These are phyloP conservation scores for Sorex araneus DNA, from an alignment of 2,113 vertebrate species.

Conservation along the genomic window DNA sequence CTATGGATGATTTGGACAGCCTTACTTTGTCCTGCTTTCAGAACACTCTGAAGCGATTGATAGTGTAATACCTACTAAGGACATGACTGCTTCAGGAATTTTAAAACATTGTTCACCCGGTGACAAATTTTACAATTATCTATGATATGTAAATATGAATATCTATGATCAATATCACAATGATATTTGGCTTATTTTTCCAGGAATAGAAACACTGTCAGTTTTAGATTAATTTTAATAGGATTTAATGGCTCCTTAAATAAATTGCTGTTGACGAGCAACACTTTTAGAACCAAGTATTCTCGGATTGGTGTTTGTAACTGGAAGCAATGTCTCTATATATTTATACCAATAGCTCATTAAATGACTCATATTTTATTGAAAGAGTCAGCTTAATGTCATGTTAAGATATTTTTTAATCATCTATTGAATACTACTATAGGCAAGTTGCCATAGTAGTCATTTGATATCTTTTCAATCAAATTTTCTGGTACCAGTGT, in stretches of 20 bases:
- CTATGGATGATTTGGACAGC: not conserved
- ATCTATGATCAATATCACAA: not conserved
- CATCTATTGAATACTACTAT: not conserved
- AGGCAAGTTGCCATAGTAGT: not conserved
- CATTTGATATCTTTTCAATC: slow-evolving; percentile 29
- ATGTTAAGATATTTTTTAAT: not conserved
- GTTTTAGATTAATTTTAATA: slow-evolving; percentile 74
- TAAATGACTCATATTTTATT: slow-evolving; percentile 72
- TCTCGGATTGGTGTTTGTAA: slow-evolving; percentile 62
- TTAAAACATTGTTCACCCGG: not conserved
- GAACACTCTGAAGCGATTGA: slow-evolving; percentile 33
- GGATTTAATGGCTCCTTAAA: slow-evolving; percentile 65
- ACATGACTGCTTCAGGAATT: not conserved
- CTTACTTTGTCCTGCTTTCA: slow-evolving; percentile 11
- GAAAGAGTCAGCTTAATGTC: slow-evolving; percentile 53
- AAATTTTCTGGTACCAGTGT: not conserved
- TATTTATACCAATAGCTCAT: slow-evolving; percentile 64
- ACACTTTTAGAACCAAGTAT: slow-evolving; percentile 59
- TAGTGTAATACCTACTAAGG: not conserved
- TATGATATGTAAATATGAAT: slow-evolving; percentile 44
- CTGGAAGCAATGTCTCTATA: slow-evolving; percentile 47
- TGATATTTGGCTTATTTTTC: slow-evolving; percentile 38
- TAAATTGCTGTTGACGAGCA: slow-evolving; percentile 73
- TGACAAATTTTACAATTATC: slow-evolving; percentile 13
- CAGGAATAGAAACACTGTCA: slow-evolving; percentile 73